These are phyloP conservation scores for Homalodisca vitripennis DNA, from an alignment of 1,140 invertebrate genomes.

Conservation along the genomic window DNA sequence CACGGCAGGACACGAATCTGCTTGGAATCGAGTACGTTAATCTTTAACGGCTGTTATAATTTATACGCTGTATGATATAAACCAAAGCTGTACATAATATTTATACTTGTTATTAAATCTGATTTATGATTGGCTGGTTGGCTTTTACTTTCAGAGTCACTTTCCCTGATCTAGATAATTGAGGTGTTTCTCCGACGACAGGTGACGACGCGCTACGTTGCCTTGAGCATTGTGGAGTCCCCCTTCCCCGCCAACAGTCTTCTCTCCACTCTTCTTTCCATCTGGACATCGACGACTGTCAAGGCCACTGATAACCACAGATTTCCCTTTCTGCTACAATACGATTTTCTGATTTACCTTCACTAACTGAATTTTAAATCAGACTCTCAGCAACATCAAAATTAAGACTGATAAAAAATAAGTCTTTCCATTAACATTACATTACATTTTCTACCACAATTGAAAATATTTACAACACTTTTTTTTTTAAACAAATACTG, in stretches of 20 bases:
- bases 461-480: too few relatives aligned
- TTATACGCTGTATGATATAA: not conserved
- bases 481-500: too few relatives aligned
- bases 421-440: too few relatives aligned
- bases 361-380: too few relatives aligned
- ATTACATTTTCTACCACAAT: too few relatives aligned
- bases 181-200: conserved; percentile 8
- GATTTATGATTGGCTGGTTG: conserved; percentile 19
- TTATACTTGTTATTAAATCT: conserved; percentile 26
- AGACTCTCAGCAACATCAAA: too few relatives aligned
- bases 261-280: not conserved
- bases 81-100: conserved; percentile 26
- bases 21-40: too few relatives aligned
- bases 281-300: too few relatives aligned
- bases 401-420: too few relatives aligned
- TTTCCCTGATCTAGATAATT: conserved; percentile 17
- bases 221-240: not conserved
- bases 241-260: not conserved
- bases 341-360: too few relatives aligned
- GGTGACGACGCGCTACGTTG: not conserved
- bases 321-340: too few relatives aligned
- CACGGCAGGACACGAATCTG: too few relatives aligned
- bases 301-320: not conserved
- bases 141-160: not conserved
- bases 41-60: not conserved